Conservation (phyloP, 1,140 invertebrate species). For the Zaprionus kolodkinae region DNA sequence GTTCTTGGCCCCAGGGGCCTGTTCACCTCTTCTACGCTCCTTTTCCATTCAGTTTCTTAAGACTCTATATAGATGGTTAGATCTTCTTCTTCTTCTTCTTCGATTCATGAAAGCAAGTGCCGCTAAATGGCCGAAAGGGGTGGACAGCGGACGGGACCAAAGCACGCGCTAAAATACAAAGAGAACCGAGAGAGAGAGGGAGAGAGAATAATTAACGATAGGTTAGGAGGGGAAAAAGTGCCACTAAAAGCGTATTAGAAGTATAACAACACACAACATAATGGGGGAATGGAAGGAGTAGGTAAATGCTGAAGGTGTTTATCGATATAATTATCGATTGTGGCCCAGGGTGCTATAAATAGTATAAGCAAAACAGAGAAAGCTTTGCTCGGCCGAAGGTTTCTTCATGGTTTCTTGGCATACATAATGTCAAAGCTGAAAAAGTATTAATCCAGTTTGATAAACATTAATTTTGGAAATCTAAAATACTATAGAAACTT, state of each 20-base stretch:
- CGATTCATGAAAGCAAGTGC: constrained; percentile 71
- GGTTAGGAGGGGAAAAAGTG: constrained; percentile 25
- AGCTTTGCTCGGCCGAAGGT: no score
- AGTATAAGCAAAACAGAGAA: neutral
- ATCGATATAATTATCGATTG: constrained; percentile 11
- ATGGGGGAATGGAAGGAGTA: neutral
- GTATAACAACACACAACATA: constrained; percentile 1
- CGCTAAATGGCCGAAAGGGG: constrained; percentile 73
- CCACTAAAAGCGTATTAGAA: constrained; percentile 35
- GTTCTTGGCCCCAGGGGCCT: constrained; percentile 65
- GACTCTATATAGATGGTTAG: constrained; percentile 11
- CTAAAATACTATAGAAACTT: no score
- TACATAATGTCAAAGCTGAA: no score
- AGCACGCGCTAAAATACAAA: constrained; percentile 73
- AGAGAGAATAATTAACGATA: constrained; percentile 64
- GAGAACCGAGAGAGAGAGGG: constrained; percentile 18
- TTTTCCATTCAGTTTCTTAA: constrained; percentile 27
- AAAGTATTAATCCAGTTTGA: no score
- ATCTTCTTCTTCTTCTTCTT: constrained; percentile 18
- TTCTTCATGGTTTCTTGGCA: no score
- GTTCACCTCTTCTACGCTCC: constrained; percentile 33
- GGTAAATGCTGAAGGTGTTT: neutral
- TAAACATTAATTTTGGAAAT: no score
- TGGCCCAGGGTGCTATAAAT: neutral
- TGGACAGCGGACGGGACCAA: constrained; percentile 39